Conservation (phyloP, 2,888 invertebrate species). For the Philaethria dido region DNA sequence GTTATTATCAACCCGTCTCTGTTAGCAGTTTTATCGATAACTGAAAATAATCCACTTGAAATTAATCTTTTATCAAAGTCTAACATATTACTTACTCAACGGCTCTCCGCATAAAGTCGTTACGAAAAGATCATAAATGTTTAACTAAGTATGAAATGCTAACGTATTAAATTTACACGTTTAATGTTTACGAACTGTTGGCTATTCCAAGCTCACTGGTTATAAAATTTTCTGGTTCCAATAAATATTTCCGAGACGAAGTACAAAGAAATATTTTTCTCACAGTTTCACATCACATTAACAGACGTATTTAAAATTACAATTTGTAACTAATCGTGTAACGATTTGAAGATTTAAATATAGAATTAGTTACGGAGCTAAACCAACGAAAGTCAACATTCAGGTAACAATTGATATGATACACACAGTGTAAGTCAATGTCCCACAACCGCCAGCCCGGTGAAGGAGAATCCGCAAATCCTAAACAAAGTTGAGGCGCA, state of each 20-base stretch:
- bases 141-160: conserved; percentile 33
- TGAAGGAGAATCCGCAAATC: conserved; percentile 48
- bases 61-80: not conserved
- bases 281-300: conserved; percentile 25
- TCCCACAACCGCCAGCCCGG: conserved; percentile 43
- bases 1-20: conserved; percentile 10
- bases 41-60: conserved; percentile 14
- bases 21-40: conserved; percentile 11
- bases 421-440: conserved; percentile 41
- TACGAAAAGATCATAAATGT: conserved; percentile 29
- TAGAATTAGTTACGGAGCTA: conserved; percentile 13
- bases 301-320: conserved; percentile 11
- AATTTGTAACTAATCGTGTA: conserved; percentile 34
- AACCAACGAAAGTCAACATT: not conserved
- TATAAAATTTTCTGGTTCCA: conserved; percentile 24
- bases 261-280: conserved; percentile 21
- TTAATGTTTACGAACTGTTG: conserved; percentile 27
- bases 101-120: not conserved
- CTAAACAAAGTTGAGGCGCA: conserved; percentile 62
- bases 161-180: conserved; percentile 25
- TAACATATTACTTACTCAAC: not conserved
- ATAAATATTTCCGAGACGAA: conserved; percentile 21
- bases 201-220: conserved; percentile 13
- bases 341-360: conserved; percentile 16
- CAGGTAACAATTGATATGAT: conserved; percentile 21